Percentiles rank a stretch among this genome's conserved stretches.
Conservation (phyloP, 2,888 invertebrate species). For the Tinea trinotella region DNA sequence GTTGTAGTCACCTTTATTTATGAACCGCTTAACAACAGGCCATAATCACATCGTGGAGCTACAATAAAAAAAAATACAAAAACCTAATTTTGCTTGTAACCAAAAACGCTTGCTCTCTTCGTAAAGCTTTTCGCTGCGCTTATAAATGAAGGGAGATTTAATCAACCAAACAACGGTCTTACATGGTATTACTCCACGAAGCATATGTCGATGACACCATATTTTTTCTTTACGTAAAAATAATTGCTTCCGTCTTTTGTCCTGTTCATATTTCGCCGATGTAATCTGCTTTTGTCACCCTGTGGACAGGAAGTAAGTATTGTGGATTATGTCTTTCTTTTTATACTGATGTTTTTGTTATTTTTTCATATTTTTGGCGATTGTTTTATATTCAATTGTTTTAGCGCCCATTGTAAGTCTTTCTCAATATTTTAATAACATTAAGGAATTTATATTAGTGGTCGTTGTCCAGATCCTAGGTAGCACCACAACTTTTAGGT, state of each 20-base stretch:
- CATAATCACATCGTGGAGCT: no score
- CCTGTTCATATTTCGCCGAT: constrained; percentile 5
- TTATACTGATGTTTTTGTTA: neutral
- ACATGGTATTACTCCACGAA: neutral
- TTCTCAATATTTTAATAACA: no score
- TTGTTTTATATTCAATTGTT: no score
- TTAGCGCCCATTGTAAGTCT: no score
- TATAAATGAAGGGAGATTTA: neutral
- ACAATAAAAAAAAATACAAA: no score
- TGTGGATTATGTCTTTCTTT: neutral
- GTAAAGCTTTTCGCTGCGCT: neutral
- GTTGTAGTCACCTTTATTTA: no score
- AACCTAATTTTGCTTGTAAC: no score
- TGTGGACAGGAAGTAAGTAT: neutral
- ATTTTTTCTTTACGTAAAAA: constrained; percentile 5
- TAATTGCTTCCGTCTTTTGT: constrained; percentile 10
- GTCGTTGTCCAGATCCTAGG: no score
- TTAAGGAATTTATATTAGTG: no score
- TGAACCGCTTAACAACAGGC: no score
- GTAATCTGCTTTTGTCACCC: neutral
- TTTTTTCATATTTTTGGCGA: neutral
- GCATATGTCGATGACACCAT: constrained; percentile 2
- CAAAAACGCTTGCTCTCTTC: neutral
- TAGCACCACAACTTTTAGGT: no score
- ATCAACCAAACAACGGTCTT: neutral